phyloP scores from a whole-genome alignment of 2,888 invertebrate genomes.

The Alviniconcha strummeri region DNA sequence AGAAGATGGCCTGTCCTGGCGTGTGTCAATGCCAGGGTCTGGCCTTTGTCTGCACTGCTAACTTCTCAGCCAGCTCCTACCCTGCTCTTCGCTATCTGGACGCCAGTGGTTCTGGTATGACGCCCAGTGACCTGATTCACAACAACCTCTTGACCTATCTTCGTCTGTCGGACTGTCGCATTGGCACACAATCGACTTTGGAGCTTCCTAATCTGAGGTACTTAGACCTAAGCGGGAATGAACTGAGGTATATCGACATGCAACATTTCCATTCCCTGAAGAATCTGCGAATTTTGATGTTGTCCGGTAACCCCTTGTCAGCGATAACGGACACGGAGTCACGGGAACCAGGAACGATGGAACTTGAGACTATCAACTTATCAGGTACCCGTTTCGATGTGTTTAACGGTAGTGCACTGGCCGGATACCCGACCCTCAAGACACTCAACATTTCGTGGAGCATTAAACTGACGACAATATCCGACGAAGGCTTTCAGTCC shows the following conservation, averaged over 20 bases:
- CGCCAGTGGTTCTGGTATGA: neutral
- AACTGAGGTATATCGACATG: neutral
- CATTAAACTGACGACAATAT: neutral
- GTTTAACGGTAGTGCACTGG: neutral
- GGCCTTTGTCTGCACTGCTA: neutral
- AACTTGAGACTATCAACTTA: neutral
- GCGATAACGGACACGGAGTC: too few species aligned
- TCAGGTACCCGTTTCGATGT: neutral
- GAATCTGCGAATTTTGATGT: neutral
- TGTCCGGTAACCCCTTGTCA: slow-evolving; percentile 1
- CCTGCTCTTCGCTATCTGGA: slow-evolving; percentile 1
- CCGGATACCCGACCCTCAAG: neutral
- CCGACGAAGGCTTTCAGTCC: neutral
- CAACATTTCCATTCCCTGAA: neutral
- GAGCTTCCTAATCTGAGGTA: neutral
- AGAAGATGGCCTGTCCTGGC: neutral
- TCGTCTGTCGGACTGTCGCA: neutral
- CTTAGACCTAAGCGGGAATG: neutral
- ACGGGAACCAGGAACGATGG: too few species aligned
- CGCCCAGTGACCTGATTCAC: neutral
- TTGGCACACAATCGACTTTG: neutral
- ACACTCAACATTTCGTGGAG: too few species aligned
- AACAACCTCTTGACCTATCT: neutral
- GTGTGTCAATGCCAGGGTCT: slow-evolving; percentile 14
- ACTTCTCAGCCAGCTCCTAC: too few species aligned